Evolutionary conservation across 2,113 vertebrate genomes (phyloP).

Genomic region (Meles meles): DNA sequence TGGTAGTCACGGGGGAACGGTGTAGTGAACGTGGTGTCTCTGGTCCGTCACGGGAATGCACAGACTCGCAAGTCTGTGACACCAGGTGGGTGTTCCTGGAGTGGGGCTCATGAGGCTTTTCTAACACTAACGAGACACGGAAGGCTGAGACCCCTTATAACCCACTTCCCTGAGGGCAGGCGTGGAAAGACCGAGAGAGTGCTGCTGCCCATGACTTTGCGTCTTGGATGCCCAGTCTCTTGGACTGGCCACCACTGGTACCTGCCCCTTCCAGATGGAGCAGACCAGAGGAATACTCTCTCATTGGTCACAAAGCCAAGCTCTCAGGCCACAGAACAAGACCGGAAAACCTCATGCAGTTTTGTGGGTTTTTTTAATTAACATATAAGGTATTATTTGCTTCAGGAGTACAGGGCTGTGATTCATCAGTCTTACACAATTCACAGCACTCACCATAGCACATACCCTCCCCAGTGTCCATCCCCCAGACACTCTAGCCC

Average conservation of each 20-base stretch:
- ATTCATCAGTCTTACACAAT: too few relatives aligned
- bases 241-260: neutral
- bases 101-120: neutral
- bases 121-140: neutral
- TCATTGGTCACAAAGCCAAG: neutral
- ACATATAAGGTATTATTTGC: too few relatives aligned
- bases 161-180: neutral
- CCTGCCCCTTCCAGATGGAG: neutral
- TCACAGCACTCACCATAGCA: too few relatives aligned
- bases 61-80: neutral
- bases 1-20: neutral
- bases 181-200: too few relatives aligned
- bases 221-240: neutral
- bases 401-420: too few relatives aligned
- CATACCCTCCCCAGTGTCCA: too few relatives aligned
- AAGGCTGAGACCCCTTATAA: neutral
- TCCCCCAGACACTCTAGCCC: too few relatives aligned
- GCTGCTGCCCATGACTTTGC: neutral
- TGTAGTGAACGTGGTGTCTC: neutral
- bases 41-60: neutral
- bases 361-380: neutral
- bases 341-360: neutral
- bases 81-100: neutral
- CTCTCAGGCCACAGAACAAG: neutral
- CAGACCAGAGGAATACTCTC: neutral